Evolutionary conservation across 2,797 vertebrate species (phyloP), one percentile per base, ranked within the genome.

Genomic region (Labeo calbasu): DNA sequence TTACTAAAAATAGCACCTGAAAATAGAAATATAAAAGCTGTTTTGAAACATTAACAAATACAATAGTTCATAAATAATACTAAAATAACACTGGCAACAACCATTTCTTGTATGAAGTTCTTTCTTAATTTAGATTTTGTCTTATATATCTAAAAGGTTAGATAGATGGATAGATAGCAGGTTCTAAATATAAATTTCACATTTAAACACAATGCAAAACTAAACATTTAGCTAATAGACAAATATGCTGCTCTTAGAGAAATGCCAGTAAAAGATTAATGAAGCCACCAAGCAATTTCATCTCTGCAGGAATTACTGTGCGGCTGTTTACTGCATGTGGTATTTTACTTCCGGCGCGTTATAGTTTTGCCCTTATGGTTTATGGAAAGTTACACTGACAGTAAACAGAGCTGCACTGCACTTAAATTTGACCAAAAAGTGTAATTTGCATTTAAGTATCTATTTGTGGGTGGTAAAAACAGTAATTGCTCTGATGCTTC

Each of bases 271-370:
- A 25, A 48, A 71, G 43, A 48, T 43, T 71, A 1, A 14, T 48
- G 13, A 48, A 71, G 43, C 12, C 14, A 71, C 14, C 1, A 57
- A 51, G 66, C 28, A 57, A 70, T 5, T 55, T 70, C 8, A 55
- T 55, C 78, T 69, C 3, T 40, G 69, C 28, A 32, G 21, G 14
- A 70, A n/a, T 55, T 14, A n/a, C 13, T 40, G 46, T 48, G 10
- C 13, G 11, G 40, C 19, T 72, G 50, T 81, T 81, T 82, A 73
- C 65, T 36, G 43, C 70, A 32, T 19, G 13, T 65, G 32, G 53
- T 48, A 36, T 23, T 81, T 72, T 32, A 36, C 12, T 63, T 81
- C 55, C 11, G 7, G 12, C 32, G n/a, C 17, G 57, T 71, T 19
- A 48, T 59, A 55, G 23, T 32, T 81, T 19, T 81, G 25, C 25